Evolutionary conservation across 2,888 invertebrate species (phyloP).

Genomic region (Muscina levida): DNA sequence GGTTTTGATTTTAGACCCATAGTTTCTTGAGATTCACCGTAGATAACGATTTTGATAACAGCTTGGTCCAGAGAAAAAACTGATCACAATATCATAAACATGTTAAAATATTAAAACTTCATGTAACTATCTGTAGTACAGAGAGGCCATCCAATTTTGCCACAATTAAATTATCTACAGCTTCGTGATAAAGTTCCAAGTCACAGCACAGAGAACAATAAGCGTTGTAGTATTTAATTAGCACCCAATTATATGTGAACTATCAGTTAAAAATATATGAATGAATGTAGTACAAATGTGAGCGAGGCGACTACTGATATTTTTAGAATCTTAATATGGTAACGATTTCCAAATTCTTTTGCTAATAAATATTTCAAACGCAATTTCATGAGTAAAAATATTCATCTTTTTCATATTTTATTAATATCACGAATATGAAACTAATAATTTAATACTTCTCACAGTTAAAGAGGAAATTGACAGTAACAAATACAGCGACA

Average conservation of each 20-base stretch:
- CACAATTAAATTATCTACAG: too few species aligned
- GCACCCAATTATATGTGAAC: conserved; percentile 25
- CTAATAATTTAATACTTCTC: conserved; percentile 57
- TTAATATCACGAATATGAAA: conserved; percentile 60
- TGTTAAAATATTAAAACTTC: too few species aligned
- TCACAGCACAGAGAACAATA: too few species aligned
- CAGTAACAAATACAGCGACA: conserved; percentile 4
- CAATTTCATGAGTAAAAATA: conserved; percentile 44
- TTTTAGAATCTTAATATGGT: conserved; percentile 4
- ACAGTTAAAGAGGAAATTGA: conserved; percentile 43
- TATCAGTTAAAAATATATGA: not conserved
- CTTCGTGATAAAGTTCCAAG: too few species aligned
- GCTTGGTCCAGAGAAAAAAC: too few species aligned
- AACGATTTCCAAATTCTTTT: conserved; percentile 53
- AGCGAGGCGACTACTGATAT: not conserved
- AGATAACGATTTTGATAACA: too few species aligned
- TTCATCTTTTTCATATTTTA: conserved; percentile 58
- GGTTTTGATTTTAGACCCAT: too few species aligned
- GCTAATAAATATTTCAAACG: not conserved
- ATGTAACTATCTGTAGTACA: too few species aligned
- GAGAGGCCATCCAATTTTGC: too few species aligned
- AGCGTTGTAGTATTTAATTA: not conserved
- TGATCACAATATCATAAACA: too few species aligned
- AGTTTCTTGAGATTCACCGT: too few species aligned
- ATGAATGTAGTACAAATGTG: not conserved